Evolutionary conservation across 1,140 invertebrate species (phyloP), one percentile per base, ranked within the genome.

Genomic region (Carposina sasakii): DNA sequence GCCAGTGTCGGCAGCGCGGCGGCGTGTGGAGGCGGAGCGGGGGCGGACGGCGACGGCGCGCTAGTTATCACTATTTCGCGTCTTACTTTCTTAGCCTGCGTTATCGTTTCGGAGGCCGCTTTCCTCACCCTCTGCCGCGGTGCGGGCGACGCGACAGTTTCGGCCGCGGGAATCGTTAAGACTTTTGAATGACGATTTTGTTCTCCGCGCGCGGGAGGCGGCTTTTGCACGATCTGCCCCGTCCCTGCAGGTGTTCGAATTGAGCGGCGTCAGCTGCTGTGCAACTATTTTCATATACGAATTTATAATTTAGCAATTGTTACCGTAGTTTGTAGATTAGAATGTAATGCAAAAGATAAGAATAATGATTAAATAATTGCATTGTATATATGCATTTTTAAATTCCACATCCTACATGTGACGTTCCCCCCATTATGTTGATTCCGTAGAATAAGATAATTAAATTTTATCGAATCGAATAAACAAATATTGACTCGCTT

Each of bases 171-270:
- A 16, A 79, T 64, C 22, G 71, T 67, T 8, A 75, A 3, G 72
- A 67, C 52, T 85, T 86, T 54, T 85, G 82, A 15, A 85, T 48
- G 1, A 82, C 61, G 3, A 76, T 54, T 64, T 78, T 82, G 15
- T 77, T 77, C 39, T 81, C 73, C 34, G n/a, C n/a, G n/a, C 3
- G 60, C 36, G 1, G 74, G 51, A 4, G 74, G 49, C 3, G 70
- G 48, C 60, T 76, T 83, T 42, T 81, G 72, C 19, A 84, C 63
- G 20, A 85, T 73, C 54, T 85, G 79, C 4, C 85, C 85, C 2
- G 83, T 85, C 31, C 78, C 69, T 85, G 73, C 43, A 86, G 59
- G 54, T 86, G 81, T 53, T 86, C 81, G 48, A 85, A 86, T 53
- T 86, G 79, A 2, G 81, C 73, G 5, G 79, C 63, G 83, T 86